A percentile compares a stretch with the other conserved stretches of the same genome.
Conservation (phyloP, 2,113 vertebrate species). For the Paraplagusia blochii region DNA sequence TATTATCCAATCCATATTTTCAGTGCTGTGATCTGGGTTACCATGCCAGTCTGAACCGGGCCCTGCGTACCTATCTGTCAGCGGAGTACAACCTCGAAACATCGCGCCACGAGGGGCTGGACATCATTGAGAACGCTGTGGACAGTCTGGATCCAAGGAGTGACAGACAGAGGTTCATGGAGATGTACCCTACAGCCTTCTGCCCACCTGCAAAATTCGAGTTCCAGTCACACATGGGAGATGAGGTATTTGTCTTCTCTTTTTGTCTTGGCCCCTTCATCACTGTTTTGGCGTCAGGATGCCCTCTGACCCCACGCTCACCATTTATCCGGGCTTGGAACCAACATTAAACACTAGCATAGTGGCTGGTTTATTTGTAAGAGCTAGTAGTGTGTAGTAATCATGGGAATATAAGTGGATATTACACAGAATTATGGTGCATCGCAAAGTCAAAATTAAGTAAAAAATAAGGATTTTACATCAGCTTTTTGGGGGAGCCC, state of each 20-base stretch:
- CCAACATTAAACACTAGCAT: no score
- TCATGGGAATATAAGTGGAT: no score
- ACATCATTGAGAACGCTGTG: constrained; percentile 98
- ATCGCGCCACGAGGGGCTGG: constrained; percentile 95
- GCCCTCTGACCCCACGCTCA: no score
- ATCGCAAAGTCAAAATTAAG: no score
- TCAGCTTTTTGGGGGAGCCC: no score
- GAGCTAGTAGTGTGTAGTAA: no score
- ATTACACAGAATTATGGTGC: no score
- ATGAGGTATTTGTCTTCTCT: constrained; percentile 87
- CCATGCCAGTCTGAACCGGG: constrained; percentile 93
- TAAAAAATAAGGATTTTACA: no score
- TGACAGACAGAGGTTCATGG: constrained; percentile 97
- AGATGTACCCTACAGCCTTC: constrained; percentile 94
- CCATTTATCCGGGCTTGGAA: no score
- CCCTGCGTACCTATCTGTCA: constrained; percentile 93
- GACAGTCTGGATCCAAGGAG: constrained; percentile 94
- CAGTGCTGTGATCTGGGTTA: constrained; percentile 97
- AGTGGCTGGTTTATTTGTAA: no score
- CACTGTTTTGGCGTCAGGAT: no score
- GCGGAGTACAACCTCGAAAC: constrained; percentile 98
- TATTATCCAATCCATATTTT: not conserved
- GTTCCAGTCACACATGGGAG: constrained; percentile 97
- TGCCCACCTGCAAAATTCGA: constrained; percentile 96
- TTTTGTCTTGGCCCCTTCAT: no score